phyloP scores from a whole-genome alignment of 1,140 invertebrate genomes.

The Chionoecetes opilio region DNA sequence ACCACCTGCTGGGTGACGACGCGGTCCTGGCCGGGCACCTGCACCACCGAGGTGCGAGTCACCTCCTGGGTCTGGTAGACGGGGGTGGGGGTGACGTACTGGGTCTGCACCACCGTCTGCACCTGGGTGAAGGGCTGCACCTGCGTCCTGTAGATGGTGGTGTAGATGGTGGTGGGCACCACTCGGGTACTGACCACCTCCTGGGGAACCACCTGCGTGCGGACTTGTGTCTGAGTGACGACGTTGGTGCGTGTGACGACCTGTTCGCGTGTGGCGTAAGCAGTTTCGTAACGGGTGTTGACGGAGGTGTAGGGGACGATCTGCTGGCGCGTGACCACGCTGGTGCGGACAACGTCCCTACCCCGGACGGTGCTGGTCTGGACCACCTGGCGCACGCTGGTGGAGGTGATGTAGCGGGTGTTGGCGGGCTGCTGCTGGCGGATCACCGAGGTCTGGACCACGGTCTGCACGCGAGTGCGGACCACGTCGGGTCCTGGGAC shows the following conservation, averaged over 20 bases:
- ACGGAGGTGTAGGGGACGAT: slow-evolving; percentile 64
- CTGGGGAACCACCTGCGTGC: slow-evolving; percentile 54
- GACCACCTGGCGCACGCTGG: slow-evolving; percentile 37
- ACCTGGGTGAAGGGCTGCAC: slow-evolving; percentile 64
- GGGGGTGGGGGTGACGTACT: slow-evolving; percentile 65
- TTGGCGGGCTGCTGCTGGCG: background rate
- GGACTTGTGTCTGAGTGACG: slow-evolving; percentile 59
- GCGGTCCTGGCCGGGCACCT: slow-evolving; percentile 66
- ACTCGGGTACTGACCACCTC: slow-evolving; percentile 65
- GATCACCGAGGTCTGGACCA: slow-evolving; percentile 65
- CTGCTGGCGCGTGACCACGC: slow-evolving; percentile 43
- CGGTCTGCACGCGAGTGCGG: slow-evolving; percentile 52
- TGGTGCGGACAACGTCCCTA: slow-evolving; percentile 38
- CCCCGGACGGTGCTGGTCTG: slow-evolving; percentile 50
- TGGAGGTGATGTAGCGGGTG: slow-evolving; percentile 65
- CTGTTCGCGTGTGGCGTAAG: slow-evolving; percentile 57
- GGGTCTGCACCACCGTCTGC: slow-evolving; percentile 62
- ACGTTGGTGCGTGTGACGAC: slow-evolving; percentile 68
- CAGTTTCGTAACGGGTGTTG: slow-evolving; percentile 58
- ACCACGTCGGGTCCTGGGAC: slow-evolving; percentile 58
- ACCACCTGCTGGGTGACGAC: slow-evolving; percentile 54
- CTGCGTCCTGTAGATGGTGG: slow-evolving; percentile 55
- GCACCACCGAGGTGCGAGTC: slow-evolving; percentile 64
- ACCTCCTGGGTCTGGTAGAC: slow-evolving; percentile 49
- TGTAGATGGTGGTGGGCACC: slow-evolving; percentile 64